phyloP scores from a whole-genome alignment of 2,888 invertebrate genomes.

The Amphipyra tragopoginis region DNA sequence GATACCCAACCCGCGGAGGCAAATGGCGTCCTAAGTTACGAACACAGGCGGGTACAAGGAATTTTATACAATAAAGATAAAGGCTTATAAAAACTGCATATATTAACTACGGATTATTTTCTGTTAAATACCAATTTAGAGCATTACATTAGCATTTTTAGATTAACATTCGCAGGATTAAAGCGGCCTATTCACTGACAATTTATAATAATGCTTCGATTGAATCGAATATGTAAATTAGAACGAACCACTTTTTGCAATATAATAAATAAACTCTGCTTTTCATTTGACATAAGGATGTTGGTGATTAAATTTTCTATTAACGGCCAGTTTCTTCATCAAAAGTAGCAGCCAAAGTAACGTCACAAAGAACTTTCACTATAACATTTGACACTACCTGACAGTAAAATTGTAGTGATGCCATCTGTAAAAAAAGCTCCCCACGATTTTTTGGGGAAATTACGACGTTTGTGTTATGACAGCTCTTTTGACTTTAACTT shows the following conservation, averaged over 20 bases:
- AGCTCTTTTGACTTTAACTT: too few relatives aligned
- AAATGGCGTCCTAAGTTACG: constrained; percentile 14
- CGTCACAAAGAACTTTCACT: too few relatives aligned
- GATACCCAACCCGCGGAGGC: constrained; percentile 6
- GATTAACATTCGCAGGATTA: constrained; percentile 31
- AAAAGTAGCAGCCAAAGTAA: too few relatives aligned
- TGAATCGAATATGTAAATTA: constrained; percentile 32
- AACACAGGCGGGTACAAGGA: constrained; percentile 9
- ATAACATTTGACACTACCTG: too few relatives aligned
- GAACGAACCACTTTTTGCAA: constrained; percentile 27
- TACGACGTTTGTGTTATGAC: too few relatives aligned
- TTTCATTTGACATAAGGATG: constrained; percentile 5
- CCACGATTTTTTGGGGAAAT: too few relatives aligned
- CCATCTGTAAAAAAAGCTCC: too few relatives aligned
- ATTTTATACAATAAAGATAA: constrained; percentile 28
- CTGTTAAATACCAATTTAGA: constrained; percentile 40
- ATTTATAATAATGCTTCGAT: constrained; percentile 23
- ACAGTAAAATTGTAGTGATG: too few relatives aligned
- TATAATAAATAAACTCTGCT: constrained; percentile 16
- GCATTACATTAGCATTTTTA: constrained; percentile 52
- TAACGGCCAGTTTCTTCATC: too few relatives aligned
- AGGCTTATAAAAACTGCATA: constrained; percentile 19
- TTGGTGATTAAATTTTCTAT: constrained; percentile 8
- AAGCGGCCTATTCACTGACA: constrained; percentile 7
- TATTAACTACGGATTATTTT: constrained; percentile 22